Evolutionary conservation across 2,888 invertebrate genomes (phyloP).

Genomic region (Melinaea marsaeus): DNA sequence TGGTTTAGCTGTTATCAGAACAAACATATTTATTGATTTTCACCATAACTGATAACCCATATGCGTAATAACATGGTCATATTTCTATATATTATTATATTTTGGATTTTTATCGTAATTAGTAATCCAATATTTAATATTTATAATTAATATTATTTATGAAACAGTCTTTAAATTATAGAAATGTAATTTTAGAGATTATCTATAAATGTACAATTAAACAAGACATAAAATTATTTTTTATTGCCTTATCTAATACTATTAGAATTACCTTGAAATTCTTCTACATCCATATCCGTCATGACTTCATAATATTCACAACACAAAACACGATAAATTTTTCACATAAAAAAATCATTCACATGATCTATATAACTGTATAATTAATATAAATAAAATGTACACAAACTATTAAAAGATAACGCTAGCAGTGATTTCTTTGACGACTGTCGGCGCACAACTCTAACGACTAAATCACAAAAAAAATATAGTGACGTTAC

Average conservation of each 20-base stretch:
- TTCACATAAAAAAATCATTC: not conserved
- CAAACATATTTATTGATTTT: constrained; percentile 41
- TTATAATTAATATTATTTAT: too few species aligned
- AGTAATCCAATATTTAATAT: too few species aligned
- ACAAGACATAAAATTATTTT: too few species aligned
- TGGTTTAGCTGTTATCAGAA: constrained; percentile 21
- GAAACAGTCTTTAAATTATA: too few species aligned
- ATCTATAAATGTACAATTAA: too few species aligned
- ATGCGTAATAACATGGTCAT: constrained; percentile 26
- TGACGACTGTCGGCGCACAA: constrained; percentile 7
- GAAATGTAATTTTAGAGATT: too few species aligned
- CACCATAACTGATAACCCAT: constrained; percentile 28
- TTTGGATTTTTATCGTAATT: too few species aligned
- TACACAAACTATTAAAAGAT: not conserved
- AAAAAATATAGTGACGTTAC: constrained; percentile 21
- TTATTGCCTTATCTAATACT: not conserved
- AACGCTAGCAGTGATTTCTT: not conserved
- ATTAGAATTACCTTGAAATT: constrained; percentile 32
- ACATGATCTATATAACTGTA: not conserved
- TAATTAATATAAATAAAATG: not conserved
- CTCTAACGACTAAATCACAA: constrained; percentile 22
- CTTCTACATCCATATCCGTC: constrained; percentile 39
- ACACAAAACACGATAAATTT: constrained; percentile 7
- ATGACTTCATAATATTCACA: constrained; percentile 9
- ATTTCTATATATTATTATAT: not conserved